Evolutionary conservation across 2,888 invertebrate species (phyloP), one percentile per base, ranked within the genome.

Genomic region (Calliopum simillimum): DNA sequence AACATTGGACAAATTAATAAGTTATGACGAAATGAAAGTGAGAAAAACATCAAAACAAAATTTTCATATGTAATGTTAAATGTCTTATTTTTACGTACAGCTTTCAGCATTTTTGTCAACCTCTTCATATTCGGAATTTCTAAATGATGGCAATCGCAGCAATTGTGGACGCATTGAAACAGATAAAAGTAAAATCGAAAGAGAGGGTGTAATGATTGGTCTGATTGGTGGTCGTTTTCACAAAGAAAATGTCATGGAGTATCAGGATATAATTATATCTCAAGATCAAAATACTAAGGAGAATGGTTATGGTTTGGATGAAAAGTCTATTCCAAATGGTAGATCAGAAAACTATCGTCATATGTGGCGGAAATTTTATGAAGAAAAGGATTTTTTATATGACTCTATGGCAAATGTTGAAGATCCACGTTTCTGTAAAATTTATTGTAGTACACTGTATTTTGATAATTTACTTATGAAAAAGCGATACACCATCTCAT

Each of bases 11-110:
- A 81, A 88, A 69, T 88, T 88, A 70, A 81, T 90, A 41, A 88
- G 89, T 69, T 90, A 90, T 77, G 89, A 90, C 73, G 90, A 90
- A 80, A 86, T 90, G 2, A 90, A 90, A 79, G 80, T 89, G 73
- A 68, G 69, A 49, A 55, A 12, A 33, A 33, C 8, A 33, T 33
- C 5, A 6, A 33, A 33, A 3, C 8, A 33, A 33, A 33, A 4
- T 33, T n/a, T n/a, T n/a, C n/a, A 2, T 6, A 6, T 33, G 8
- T 33, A 33, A 33, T 8, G 4, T 33, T 8, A 33, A 25, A 33
- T 8, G 1, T 44, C n/a, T 53, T 21, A 41, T 33, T 56, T 14
- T 19, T 8, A 16, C 4, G 25, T 19, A 19, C 13, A 82, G 80
- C 78, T 85, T 4, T 89, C 90, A 0, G 88, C 89, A 0, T 82